Evolutionary conservation across 1,140 invertebrate species (phyloP).

Genomic region (Orussus abietinus): DNA sequence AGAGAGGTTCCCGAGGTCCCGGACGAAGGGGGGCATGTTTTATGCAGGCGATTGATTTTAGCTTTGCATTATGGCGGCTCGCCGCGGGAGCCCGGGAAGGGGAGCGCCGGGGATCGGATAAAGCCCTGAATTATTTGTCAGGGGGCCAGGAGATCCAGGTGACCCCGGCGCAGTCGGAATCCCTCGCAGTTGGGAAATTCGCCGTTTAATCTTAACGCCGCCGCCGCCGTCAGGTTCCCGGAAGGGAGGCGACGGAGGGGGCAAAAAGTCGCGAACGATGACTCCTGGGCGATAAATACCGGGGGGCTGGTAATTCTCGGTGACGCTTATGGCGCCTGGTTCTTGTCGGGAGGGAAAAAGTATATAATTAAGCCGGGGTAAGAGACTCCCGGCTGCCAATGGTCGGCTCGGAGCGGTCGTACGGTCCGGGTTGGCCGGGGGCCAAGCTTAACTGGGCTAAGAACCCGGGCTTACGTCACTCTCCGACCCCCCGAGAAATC

Average conservation of each 20-base stretch:
- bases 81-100: background rate
- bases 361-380: conserved; percentile 24
- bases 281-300: background rate
- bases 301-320: too few relatives aligned
- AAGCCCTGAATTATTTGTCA: too few relatives aligned
- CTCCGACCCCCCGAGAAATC: too few relatives aligned
- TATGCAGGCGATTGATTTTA: conserved; percentile 30
- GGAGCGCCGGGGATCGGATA: conserved; percentile 3
- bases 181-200: too few relatives aligned
- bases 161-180: too few relatives aligned
- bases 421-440: conserved; percentile 17
- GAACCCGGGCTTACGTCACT: conserved; percentile 23
- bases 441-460: conserved; percentile 32
- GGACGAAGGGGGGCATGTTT: conserved; percentile 20
- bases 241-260: too few relatives aligned
- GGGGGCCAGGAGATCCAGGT: too few relatives aligned
- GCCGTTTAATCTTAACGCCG: too few relatives aligned
- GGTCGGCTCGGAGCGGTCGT: conserved; percentile 1
- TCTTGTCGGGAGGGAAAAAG: background rate
- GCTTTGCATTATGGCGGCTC: conserved; percentile 17
- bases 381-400: background rate
- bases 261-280: background rate
- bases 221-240: too few relatives aligned
- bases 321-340: too few relatives aligned
- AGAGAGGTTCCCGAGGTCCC: too few relatives aligned